Evolutionary conservation across 2,113 vertebrate species (phyloP).

Genomic region (Podarcis cretensis): DNA sequence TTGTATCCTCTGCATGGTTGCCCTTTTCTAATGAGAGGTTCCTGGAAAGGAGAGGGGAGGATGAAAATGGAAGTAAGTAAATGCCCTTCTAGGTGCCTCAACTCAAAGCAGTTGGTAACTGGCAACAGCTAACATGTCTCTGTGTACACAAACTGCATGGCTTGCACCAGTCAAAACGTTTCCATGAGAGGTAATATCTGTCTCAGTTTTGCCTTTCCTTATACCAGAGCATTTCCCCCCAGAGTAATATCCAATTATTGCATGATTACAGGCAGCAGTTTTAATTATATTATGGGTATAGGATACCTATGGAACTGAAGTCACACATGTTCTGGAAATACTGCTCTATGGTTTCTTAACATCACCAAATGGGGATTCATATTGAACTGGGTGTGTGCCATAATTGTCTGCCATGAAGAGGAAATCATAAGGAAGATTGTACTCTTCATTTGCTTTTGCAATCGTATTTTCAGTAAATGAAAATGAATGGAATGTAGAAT

Average conservation of each 20-base stretch:
- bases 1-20: slow-evolving; percentile 79
- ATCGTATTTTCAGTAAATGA: slow-evolving; percentile 17
- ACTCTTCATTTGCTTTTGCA: slow-evolving; percentile 30
- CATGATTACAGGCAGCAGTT: slow-evolving; percentile 52
- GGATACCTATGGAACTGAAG: slow-evolving; percentile 28
- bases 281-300: slow-evolving; percentile 27
- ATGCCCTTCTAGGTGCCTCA: slow-evolving; percentile 74
- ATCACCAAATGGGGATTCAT: background rate
- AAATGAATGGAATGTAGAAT: background rate
- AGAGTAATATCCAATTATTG: slow-evolving; percentile 67
- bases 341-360: slow-evolving; percentile 43
- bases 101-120: slow-evolving; percentile 70
- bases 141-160: slow-evolving; percentile 72
- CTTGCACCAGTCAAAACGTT: slow-evolving; percentile 66
- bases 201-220: slow-evolving; percentile 67
- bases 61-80: slow-evolving; percentile 83
- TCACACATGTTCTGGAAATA: slow-evolving; percentile 18
- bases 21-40: slow-evolving; percentile 77
- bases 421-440: slow-evolving; percentile 32
- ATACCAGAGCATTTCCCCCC: slow-evolving; percentile 65
- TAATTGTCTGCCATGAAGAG: slow-evolving; percentile 49
- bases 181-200: slow-evolving; percentile 64
- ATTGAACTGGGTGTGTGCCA: slow-evolving; percentile 19
- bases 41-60: slow-evolving; percentile 78
- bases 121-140: slow-evolving; percentile 68